A percentile compares a stretch with the other conserved stretches of the same genome.
phyloP scores from a whole-genome alignment of 2,113 vertebrate species.

The Aptenodytes patagonicus region DNA sequence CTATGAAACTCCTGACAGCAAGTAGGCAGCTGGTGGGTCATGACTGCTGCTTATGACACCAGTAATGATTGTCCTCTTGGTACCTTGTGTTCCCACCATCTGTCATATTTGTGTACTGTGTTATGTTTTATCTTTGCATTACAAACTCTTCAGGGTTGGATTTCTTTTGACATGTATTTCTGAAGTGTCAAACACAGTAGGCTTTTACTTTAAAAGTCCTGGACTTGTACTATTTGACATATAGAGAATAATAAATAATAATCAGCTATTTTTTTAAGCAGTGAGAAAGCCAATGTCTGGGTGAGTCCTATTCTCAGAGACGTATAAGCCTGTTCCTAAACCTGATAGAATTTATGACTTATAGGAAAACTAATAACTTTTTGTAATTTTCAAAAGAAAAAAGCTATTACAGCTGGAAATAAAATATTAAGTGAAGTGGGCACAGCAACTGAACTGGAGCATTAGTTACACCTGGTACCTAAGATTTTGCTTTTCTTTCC shows the following conservation, averaged over 20 bases:
- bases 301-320: background rate
- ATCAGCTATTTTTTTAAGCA: background rate
- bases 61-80: background rate
- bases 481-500: background rate
- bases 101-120: background rate
- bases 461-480: background rate
- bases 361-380: background rate
- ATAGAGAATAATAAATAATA: background rate
- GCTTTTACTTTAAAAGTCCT: background rate
- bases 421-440: background rate
- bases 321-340: background rate
- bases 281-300: background rate
- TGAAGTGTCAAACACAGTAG: background rate
- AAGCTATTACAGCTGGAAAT: background rate
- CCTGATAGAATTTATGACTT: background rate
- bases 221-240: background rate
- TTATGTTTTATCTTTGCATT: background rate
- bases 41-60: background rate
- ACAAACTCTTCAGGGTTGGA: background rate
- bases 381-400: conserved; percentile 6
- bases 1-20: background rate
- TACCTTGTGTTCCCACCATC: background rate
- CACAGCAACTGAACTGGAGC: background rate
- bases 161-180: background rate
- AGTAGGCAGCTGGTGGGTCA: background rate